Conservation (phyloP, 2,113 vertebrate species). For the Periophthalmodon schlosseri region DNA sequence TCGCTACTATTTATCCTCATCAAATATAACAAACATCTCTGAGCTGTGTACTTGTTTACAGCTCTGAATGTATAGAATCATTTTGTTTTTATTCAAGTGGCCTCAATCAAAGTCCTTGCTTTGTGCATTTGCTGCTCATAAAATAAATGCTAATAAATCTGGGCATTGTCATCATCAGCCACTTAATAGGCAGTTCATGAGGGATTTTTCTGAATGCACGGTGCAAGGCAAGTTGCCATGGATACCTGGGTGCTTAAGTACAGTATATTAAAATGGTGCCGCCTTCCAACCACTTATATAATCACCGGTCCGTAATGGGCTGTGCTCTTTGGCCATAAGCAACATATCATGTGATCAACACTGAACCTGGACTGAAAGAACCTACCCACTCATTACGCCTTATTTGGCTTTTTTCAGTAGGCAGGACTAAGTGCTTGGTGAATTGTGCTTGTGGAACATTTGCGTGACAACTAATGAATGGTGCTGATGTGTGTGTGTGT, state of each 20-base stretch:
- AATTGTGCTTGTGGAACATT: slow-evolving; percentile 68
- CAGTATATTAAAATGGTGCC: slow-evolving; percentile 76
- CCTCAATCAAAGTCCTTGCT: slow-evolving; percentile 30
- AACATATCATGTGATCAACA: slow-evolving; percentile 68
- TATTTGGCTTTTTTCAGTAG: slow-evolving; percentile 51
- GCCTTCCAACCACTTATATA: slow-evolving; percentile 76
- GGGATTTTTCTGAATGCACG: slow-evolving; percentile 69
- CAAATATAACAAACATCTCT: not conserved
- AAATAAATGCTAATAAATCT: slow-evolving; percentile 80
- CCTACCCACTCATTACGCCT: slow-evolving; percentile 49
- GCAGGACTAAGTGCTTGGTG: slow-evolving; percentile 47
- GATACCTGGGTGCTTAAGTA: slow-evolving; percentile 78
- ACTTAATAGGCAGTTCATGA: slow-evolving; percentile 83
- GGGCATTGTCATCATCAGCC: slow-evolving; percentile 79
- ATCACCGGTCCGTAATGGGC: slow-evolving; percentile 75
- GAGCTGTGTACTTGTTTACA: slow-evolving; percentile 10
- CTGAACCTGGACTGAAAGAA: slow-evolving; percentile 46
- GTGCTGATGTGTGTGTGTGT: slow-evolving; percentile 7
- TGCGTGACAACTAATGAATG: slow-evolving; percentile 46
- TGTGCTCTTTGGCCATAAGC: slow-evolving; percentile 69
- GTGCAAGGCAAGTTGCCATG: slow-evolving; percentile 79
- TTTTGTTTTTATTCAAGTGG: slow-evolving; percentile 35
- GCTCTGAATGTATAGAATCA: not conserved
- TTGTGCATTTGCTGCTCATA: slow-evolving; percentile 18
- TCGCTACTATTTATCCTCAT: slow-evolving; percentile 3